Conservation (phyloP, 1,140 invertebrate species). For the Brachionus asplanchnoidis region DNA sequence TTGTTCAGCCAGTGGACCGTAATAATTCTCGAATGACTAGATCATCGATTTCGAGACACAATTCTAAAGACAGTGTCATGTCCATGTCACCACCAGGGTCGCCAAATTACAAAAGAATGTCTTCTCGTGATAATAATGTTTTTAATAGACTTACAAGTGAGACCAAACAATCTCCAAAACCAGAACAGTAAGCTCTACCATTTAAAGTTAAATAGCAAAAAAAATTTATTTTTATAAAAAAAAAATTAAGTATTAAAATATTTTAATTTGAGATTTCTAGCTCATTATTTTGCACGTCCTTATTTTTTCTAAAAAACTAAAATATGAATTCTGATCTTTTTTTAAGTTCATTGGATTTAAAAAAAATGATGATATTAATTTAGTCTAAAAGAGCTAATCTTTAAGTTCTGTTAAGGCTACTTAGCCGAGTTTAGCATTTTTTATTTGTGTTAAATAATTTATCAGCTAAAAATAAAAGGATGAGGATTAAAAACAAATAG, state of each 20-base stretch:
- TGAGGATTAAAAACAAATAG: no score
- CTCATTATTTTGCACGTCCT: no score
- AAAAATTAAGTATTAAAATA: background rate
- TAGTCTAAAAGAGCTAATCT: no score
- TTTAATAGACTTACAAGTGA: slow-evolving; percentile 72
- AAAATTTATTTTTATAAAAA: background rate
- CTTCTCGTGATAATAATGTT: slow-evolving; percentile 66
- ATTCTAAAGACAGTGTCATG: slow-evolving; percentile 39
- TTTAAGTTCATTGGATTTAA: no score
- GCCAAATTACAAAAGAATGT: slow-evolving; percentile 50
- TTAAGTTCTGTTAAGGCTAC: no score
- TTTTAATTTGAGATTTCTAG: no score
- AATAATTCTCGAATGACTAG: slow-evolving; percentile 13
- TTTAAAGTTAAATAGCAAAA: background rate
- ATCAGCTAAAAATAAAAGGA: no score
- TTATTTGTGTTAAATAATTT: no score
- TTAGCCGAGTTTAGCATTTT: no score
- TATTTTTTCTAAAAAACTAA: no score
- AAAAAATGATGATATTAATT: no score
- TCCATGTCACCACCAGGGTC: slow-evolving; percentile 49
- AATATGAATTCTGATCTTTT: no score
- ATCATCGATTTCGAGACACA: slow-evolving; percentile 19
- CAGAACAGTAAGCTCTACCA: background rate
- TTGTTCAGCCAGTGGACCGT: background rate
- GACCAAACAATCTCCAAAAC: slow-evolving; percentile 52